A percentile compares a stretch with the other conserved stretches of the same genome.
Conservation (phyloP, 1,140 invertebrate species). For the Zaprionus kolodkinae region DNA sequence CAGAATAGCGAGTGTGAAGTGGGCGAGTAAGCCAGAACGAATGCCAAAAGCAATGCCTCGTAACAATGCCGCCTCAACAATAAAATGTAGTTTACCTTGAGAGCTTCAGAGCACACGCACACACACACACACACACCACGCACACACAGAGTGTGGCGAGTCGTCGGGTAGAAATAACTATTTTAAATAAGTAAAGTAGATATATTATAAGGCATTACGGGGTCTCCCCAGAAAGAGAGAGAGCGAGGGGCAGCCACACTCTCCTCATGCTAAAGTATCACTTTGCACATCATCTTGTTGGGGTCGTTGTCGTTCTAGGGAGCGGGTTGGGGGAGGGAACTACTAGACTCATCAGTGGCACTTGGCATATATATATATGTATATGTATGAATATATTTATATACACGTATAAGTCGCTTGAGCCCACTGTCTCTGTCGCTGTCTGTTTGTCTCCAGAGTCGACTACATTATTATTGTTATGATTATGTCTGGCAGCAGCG, state of each 20-base stretch:
- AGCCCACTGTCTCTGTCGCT: conserved; percentile 25
- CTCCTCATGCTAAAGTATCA: conserved; percentile 52
- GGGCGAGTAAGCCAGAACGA: conserved; percentile 78
- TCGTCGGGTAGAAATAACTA: conserved; percentile 57
- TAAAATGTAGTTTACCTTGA: conserved; percentile 83
- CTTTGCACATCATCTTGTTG: conserved; percentile 55
- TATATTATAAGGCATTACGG: conserved; percentile 81
- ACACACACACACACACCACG: conserved; percentile 45
- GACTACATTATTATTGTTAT: conserved; percentile 81
- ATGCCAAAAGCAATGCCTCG: conserved; percentile 77
- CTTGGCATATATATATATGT: conserved; percentile 21
- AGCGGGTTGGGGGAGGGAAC: neutral
- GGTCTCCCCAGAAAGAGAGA: conserved; percentile 20
- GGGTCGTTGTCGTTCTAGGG: neutral
- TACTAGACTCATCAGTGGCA: conserved; percentile 53
- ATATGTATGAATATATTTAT: conserved; percentile 8
- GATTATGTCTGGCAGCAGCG: conserved; percentile 79
- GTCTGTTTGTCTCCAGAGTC: conserved; percentile 59
- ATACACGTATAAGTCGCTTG: neutral
- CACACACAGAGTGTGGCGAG: conserved; percentile 1
- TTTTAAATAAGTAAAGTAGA: conserved; percentile 82
- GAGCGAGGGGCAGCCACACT: conserved; percentile 19
- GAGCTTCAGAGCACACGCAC: conserved; percentile 62
- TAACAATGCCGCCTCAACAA: conserved; percentile 81
- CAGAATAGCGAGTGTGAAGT: conserved; percentile 24